Evolutionary conservation across 2,797 vertebrate species (phyloP), one percentile per base, ranked within the genome.

Genomic region (Geotrypetes seraphini): DNA sequence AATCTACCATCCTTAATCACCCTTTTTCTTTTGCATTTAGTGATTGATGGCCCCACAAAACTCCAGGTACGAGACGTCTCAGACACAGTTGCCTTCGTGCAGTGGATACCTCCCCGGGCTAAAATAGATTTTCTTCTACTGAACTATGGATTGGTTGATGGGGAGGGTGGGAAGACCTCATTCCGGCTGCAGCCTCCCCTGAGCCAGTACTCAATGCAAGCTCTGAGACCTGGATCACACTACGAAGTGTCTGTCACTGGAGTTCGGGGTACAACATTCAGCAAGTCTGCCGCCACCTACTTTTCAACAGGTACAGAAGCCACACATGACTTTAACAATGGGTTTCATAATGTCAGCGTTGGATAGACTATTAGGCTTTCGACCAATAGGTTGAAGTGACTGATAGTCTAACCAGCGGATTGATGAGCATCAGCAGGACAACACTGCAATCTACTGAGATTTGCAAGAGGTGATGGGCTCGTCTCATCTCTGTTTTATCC

Each of bases 41-140:
- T 88, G 63, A 97, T 98, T 2, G 95, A 98, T 0, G 89, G 91
- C 7, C 96, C 95, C 1, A 88, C 84, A 2, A 83, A 90, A 71
- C 83, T 99, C 64, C 54, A 92, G 22, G 88, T 98, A 42, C 83
- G 95, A 7, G 96, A 99, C 1, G 79, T 97, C 46, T 94, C 92
- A 0, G 96, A 97, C 71, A 94, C 91, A 0, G 91, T 98, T 52
- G 94, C 93, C 14, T 98, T 98, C 15, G 91, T 99, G 53, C 92
- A 97, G 63, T 98, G 96, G 96, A 90, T 69, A 0, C 82, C 88
- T 0, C 90, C 94, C 0, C 89, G 81, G 7, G 90, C 93, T 48
- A 92, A 85, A 73, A 87, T 98, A 11, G 92, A 98, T 7, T 81
- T 92, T 71, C 90, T 96, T 25, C 76, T 93, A 47, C 47, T 99